These are phyloP conservation scores for Tarsius wallacei DNA, from an alignment of 2,797 vertebrate genomes.

Conservation along the genomic window DNA sequence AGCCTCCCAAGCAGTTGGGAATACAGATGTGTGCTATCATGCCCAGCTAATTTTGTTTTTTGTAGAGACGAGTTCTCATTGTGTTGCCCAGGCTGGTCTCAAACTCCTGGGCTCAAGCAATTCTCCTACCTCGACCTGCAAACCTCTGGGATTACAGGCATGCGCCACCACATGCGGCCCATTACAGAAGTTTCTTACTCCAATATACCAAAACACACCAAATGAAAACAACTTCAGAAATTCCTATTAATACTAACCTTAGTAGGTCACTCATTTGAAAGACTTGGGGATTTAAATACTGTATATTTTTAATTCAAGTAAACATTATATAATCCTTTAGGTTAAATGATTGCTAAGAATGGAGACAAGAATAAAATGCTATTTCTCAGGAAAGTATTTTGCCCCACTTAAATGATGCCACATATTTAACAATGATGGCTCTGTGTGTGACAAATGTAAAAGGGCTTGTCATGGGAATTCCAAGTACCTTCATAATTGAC, in stretches of 20 bases:
- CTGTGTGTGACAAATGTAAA: not conserved
- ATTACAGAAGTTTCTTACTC: not conserved
- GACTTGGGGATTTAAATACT: not conserved
- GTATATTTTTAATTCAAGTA: not conserved
- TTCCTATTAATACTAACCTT: not conserved
- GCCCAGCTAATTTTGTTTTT: too few relatives aligned
- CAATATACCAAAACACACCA: not conserved
- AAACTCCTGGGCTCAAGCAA: too few relatives aligned
- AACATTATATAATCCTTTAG: not conserved
- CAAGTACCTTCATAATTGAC: conserved; percentile 53
- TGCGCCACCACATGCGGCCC: too few relatives aligned
- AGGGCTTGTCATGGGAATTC: not conserved
- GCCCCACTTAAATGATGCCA: not conserved
- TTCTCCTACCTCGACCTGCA: too few relatives aligned
- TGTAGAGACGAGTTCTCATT: too few relatives aligned
- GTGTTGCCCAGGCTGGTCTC: too few relatives aligned
- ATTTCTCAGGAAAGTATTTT: conserved; percentile 22
- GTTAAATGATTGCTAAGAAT: conserved; percentile 22
- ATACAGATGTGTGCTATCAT: too few relatives aligned
- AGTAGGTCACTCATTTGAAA: conserved; percentile 26
- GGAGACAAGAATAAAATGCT: conserved; percentile 57
- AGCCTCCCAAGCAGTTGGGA: too few relatives aligned
- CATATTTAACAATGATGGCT: not conserved
- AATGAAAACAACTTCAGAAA: not conserved
- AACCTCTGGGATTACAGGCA: too few relatives aligned